Conservation (phyloP, 1,140 invertebrate species). For the Brachionus plicatilis region DNA sequence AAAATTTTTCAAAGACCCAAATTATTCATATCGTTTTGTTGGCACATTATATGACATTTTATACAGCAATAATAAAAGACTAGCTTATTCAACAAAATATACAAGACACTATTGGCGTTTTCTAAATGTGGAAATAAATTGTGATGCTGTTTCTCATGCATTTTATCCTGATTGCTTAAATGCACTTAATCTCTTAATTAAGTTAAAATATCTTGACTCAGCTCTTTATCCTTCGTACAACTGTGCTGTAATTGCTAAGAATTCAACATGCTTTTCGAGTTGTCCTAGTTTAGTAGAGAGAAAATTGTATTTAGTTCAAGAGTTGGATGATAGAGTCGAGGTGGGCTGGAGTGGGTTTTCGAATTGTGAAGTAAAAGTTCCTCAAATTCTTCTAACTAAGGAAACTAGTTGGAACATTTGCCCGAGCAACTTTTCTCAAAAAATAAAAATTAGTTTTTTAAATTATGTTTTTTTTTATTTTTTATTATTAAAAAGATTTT, state of each 20-base stretch:
- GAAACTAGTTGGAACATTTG: not conserved
- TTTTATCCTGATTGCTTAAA: not conserved
- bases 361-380: not conserved
- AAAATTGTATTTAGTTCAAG: not conserved
- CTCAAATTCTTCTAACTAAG: not conserved
- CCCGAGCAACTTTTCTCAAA: too few relatives aligned
- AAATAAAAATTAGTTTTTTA: too few relatives aligned
- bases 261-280: not conserved
- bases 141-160: not conserved
- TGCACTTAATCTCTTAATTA: not conserved
- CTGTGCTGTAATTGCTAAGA: not conserved
- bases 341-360: not conserved
- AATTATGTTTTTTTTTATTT: too few relatives aligned
- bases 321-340: not conserved
- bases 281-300: not conserved
- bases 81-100: not conserved
- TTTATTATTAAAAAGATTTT: too few relatives aligned
- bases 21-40: not conserved
- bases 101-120: not conserved
- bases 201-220: not conserved
- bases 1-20: not conserved
- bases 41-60: not conserved
- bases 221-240: not conserved
- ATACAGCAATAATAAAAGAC: not conserved
- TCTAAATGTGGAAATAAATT: not conserved